Evolutionary conservation across 2,888 invertebrate species (phyloP).

Genomic region (Eumacrocentrus americanus): DNA sequence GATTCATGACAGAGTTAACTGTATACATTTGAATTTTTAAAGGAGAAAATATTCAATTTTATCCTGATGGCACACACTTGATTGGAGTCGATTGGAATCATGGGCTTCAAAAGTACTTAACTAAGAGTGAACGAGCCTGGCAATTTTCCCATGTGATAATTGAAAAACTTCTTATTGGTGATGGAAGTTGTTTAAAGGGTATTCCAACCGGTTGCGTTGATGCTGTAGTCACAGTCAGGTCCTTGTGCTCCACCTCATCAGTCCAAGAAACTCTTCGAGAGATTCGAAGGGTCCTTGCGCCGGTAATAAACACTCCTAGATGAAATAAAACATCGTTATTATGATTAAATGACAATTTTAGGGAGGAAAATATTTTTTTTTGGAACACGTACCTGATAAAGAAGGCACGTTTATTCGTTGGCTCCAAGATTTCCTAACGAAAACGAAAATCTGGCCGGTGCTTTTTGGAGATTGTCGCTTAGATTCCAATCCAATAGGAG

Average conservation of each 20-base stretch:
- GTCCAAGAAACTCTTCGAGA: slow-evolving; percentile 45
- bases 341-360: slow-evolving; percentile 38
- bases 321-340: not conserved
- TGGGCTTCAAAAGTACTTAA: slow-evolving; percentile 48
- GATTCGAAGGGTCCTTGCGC: slow-evolving; percentile 51
- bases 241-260: slow-evolving; percentile 51
- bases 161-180: slow-evolving; percentile 50
- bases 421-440: slow-evolving; percentile 48
- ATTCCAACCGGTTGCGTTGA: slow-evolving; percentile 49
- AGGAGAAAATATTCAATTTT: slow-evolving; percentile 55
- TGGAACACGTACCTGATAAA: slow-evolving; percentile 51
- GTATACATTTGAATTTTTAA: too few relatives aligned
- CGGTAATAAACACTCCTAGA: slow-evolving; percentile 41
- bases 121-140: slow-evolving; percentile 44
- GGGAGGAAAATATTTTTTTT: slow-evolving; percentile 53
- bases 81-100: slow-evolving; percentile 53
- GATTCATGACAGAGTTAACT: too few relatives aligned
- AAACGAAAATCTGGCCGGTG: slow-evolving; percentile 52
- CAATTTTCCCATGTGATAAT: slow-evolving; percentile 51
- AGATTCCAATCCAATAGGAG: slow-evolving; percentile 42
- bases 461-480: slow-evolving; percentile 53
- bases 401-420: slow-evolving; percentile 42
- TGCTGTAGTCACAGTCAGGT: slow-evolving; percentile 52
- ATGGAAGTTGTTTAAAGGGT: slow-evolving; percentile 48
- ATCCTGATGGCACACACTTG: slow-evolving; percentile 49